Percentiles rank a stretch among this genome's conserved stretches.
Evolutionary conservation across 2,797 vertebrate genomes (phyloP).

Genomic region (Borostomias antarcticus): DNA sequence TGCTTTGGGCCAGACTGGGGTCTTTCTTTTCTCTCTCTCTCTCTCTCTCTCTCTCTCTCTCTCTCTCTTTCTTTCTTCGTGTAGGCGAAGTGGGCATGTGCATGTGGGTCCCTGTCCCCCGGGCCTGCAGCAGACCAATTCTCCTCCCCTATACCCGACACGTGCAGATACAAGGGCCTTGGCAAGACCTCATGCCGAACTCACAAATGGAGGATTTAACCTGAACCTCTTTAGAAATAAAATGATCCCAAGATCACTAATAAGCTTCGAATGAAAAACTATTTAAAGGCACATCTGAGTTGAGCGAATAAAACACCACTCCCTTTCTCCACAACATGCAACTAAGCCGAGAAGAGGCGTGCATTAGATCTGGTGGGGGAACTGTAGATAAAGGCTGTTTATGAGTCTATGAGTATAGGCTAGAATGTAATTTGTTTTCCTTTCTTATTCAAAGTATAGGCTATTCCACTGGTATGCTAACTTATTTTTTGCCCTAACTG

Average conservation of each 20-base stretch:
- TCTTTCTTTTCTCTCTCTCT: constrained; percentile 1
- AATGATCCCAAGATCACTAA: constrained; percentile 57
- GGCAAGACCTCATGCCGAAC: constrained; percentile 65
- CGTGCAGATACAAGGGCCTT: constrained; percentile 66
- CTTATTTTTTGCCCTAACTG: no score
- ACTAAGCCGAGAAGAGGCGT: background rate
- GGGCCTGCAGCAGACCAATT: constrained; percentile 59
- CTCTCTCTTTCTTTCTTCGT: constrained; percentile 26
- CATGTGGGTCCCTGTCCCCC: constrained; percentile 52
- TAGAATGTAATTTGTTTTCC: background rate
- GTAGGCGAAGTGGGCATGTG: constrained; percentile 54
- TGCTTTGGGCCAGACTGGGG: background rate
- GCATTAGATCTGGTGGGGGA: background rate
- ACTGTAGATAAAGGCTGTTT: background rate
- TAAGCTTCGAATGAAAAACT: constrained; percentile 34
- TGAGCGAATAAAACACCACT: constrained; percentile 15
- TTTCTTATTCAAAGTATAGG: no score
- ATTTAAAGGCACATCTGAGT: constrained; percentile 36
- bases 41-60: background rate
- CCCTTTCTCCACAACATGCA: background rate
- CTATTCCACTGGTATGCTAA: no score
- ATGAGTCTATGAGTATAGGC: background rate
- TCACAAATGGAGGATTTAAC: constrained; percentile 71
- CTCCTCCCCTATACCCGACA: constrained; percentile 65
- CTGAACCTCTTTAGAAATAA: constrained; percentile 58